Evolutionary conservation across 2,888 invertebrate genomes (phyloP).

Genomic region (Drosophila prolongata): DNA sequence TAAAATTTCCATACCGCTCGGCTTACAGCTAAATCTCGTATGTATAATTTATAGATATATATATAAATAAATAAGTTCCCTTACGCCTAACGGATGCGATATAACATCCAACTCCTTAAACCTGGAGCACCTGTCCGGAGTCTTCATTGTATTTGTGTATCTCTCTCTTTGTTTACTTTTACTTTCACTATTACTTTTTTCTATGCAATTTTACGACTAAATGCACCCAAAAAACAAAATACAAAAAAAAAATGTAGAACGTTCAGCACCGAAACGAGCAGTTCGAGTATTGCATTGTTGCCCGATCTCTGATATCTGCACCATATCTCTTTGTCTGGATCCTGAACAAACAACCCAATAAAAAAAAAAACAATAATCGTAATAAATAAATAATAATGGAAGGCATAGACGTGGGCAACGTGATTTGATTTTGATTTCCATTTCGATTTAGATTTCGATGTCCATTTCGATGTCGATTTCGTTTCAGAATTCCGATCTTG

Average conservation of each 20-base stretch:
- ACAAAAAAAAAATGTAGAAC: conserved; percentile 45
- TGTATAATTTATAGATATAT: conserved; percentile 19
- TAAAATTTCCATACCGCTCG: conserved; percentile 26
- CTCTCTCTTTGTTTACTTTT: conserved; percentile 24
- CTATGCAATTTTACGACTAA: conserved; percentile 60
- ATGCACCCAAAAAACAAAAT: conserved; percentile 63
- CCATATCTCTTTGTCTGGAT: conserved; percentile 7
- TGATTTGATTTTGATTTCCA: conserved; percentile 5
- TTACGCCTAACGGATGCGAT: conserved; percentile 60
- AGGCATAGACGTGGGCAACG: conserved; percentile 27
- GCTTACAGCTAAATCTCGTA: conserved; percentile 38
- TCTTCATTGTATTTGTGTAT: conserved; percentile 15
- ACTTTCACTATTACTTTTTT: neutral
- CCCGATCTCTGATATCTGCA: conserved; percentile 65
- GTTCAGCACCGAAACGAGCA: conserved; percentile 59
- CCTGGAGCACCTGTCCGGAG: conserved; percentile 33
- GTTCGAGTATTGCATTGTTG: conserved; percentile 76
- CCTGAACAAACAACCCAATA: conserved; percentile 32
- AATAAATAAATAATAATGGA: conserved; percentile 36
- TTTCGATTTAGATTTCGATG: conserved; percentile 4
- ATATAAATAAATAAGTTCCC: conserved; percentile 64
- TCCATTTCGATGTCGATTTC: conserved; percentile 1
- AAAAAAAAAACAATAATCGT: conserved; percentile 35
- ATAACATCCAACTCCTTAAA: conserved; percentile 17
- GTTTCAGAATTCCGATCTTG: neutral